A percentile compares a stretch with the other conserved stretches of the same genome.
Evolutionary conservation across 2,797 vertebrate genomes (phyloP).

Genomic region (Lacerta viridis): DNA sequence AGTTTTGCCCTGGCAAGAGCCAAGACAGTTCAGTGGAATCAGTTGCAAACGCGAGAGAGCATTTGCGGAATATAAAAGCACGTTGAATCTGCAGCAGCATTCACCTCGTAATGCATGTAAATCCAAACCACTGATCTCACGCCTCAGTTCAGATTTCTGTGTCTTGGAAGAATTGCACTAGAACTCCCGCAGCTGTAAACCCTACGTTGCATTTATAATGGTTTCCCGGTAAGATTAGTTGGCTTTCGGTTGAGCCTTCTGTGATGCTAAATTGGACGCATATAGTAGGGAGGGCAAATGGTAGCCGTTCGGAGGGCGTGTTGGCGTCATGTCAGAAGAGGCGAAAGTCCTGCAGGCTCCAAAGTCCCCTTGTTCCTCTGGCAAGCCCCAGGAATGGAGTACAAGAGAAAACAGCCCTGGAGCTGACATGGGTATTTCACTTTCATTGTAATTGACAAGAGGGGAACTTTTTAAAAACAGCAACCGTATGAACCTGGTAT

Average conservation of each 20-base stretch:
- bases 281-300: too few species aligned
- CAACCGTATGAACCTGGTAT: too few species aligned
- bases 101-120: not conserved
- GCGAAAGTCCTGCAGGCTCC: too few species aligned
- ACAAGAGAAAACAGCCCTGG: too few species aligned
- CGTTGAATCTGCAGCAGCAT: too few species aligned
- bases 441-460: too few species aligned
- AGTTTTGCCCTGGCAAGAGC: slow-evolving; percentile 59
- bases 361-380: too few species aligned
- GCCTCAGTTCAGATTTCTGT: not conserved
- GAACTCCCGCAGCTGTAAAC: not conserved
- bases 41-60: not conserved
- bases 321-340: too few species aligned
- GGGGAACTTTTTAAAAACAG: too few species aligned
- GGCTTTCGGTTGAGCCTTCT: fast-evolving
- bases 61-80: not conserved
- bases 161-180: not conserved
- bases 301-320: too few species aligned
- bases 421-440: too few species aligned
- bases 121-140: not conserved
- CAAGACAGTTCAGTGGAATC: slow-evolving; percentile 23
- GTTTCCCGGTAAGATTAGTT: not conserved
- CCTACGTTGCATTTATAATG: not conserved
- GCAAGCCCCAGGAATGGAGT: too few species aligned
- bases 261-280: not conserved